Base-by-base conservation (phyloP, 1,140 invertebrate species). In the Drusus annulatus region DNA sequence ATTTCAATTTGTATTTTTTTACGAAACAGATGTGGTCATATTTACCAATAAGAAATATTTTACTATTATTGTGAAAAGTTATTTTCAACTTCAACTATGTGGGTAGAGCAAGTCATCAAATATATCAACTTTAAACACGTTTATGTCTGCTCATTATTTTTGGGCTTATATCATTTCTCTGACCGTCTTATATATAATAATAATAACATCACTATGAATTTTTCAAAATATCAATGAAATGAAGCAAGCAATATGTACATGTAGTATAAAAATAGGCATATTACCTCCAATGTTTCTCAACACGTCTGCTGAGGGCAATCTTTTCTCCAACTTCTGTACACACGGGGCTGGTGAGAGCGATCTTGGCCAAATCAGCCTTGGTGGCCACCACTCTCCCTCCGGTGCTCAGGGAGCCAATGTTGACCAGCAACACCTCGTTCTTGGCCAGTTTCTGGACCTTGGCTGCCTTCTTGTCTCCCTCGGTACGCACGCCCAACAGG, bases 241-340 rank as follows among this genome's bases (percentile, higher is more conserved):
- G n/a, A 21, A 75, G 5, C 23, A 84, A 56, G 2, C 19, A 15
- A 21, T 17, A 56, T 56, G n/a, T n/a, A n/a, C n/a, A n/a, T n/a
- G n/a, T n/a, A n/a, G n/a, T 56, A 56, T 56, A 73, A 21, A 54
- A 54, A 73, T 25, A 23, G 21, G 21, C 17, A 50, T 31, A 21
- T 90, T 89, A 96, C 95, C 98, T 95, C 98, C 99, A 99, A 93
- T 99, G 98, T 87, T 99, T 99, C 84, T 99, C 99, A 56, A 99
- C 97, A 90, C 98, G 93, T 86, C 99, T 93, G 87, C 97, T 99
- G 3, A 99, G 92, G 10, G 99, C 98, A 85, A 99, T 99, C 88
- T 99, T 99, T 87, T 99, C 98, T 76, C 97, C 97, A 80, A 99
- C 94, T 90, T 99, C 98, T 28, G 98, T 99, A 87, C 99, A 99